These are phyloP conservation scores for Balanococcus diminutus DNA, from an alignment of 2,888 invertebrate genomes.

Conservation along the genomic window DNA sequence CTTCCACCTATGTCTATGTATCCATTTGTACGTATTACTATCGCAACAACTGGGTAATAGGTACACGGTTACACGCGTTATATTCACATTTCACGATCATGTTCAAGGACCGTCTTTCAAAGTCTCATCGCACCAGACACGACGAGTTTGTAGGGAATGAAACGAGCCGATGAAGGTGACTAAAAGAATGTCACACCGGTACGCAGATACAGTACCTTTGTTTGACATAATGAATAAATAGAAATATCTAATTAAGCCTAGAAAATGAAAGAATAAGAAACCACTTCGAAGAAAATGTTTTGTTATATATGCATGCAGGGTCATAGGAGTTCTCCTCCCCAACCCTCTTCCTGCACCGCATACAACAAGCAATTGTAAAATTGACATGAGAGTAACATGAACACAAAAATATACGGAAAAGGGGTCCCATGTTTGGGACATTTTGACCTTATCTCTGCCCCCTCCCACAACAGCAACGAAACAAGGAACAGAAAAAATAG, in stretches of 20 bases:
- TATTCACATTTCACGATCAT: conserved; percentile 9
- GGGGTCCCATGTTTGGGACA: not conserved
- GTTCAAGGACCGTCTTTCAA: not conserved
- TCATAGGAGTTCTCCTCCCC: not conserved
- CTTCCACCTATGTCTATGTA: not conserved
- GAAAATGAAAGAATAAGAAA: not conserved
- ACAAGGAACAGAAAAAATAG: not conserved
- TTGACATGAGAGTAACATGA: not conserved
- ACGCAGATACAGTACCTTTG: not conserved
- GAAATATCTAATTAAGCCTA: not conserved
- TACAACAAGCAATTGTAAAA: too few relatives aligned
- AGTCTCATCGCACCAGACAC: not conserved
- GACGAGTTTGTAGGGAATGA: not conserved
- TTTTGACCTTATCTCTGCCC: not conserved
- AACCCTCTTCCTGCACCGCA: not conserved
- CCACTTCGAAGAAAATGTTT: not conserved
- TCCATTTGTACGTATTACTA: not conserved
- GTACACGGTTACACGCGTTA: not conserved
- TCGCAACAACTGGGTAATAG: not conserved
- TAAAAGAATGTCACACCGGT: not conserved
- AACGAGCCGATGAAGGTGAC: not conserved
- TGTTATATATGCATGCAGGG: not conserved
- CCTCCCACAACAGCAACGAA: not conserved
- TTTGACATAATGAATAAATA: not conserved
- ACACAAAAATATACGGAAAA: not conserved